Percentiles rank a stretch among this genome's conserved stretches.
Evolutionary conservation across 92 coral and sea anemone species (phyloP).

Genomic region (Palythoa caribaeorum): DNA sequence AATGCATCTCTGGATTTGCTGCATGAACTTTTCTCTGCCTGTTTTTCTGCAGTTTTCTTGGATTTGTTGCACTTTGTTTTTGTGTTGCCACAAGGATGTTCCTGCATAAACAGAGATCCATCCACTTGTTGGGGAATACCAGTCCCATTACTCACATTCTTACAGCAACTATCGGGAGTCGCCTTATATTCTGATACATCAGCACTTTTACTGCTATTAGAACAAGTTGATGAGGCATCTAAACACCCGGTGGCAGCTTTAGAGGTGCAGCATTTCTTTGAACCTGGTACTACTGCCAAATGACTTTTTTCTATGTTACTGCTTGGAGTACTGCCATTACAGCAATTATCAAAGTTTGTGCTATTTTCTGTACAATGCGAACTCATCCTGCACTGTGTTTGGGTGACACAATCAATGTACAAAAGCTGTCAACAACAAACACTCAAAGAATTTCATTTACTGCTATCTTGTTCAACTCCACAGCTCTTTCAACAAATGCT

Average conservation of each 20-base stretch:
- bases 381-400: not conserved
- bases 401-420: not conserved
- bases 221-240: not conserved
- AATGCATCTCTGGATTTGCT: not conserved
- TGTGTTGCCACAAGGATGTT: not conserved
- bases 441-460: not conserved
- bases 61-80: not conserved
- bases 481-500: no score
- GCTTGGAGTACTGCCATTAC: not conserved
- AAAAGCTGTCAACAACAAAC: not conserved
- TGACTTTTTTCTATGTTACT: not conserved
- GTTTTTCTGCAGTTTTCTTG: not conserved
- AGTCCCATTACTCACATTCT: not conserved
- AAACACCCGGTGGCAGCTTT: not conserved
- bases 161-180: not conserved
- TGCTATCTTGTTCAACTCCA: not conserved
- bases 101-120: not conserved
- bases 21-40: not conserved
- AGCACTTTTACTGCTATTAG: not conserved
- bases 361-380: not conserved
- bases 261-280: not conserved
- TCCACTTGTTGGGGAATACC: not conserved
- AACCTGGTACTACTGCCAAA: not conserved
- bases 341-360: not conserved
- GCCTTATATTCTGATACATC: not conserved